phyloP scores from a whole-genome alignment of 1,140 invertebrate species.

The Caenorhabditis briggsae region DNA sequence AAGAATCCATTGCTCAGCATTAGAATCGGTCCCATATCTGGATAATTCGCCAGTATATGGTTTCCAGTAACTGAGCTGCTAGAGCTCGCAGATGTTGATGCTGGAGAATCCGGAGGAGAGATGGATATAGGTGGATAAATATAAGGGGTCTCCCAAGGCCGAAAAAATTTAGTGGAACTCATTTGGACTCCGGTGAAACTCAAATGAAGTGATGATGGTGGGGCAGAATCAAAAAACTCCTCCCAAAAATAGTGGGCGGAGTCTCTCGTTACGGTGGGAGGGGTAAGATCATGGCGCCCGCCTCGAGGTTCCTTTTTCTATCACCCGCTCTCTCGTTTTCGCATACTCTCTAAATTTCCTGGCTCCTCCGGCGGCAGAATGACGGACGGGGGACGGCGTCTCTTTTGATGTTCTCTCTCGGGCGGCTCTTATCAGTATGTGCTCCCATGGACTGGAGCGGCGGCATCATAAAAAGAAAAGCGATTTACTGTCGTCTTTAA shows the following conservation, averaged over 20 bases:
- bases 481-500: no score
- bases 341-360: not conserved
- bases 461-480: constrained; percentile 35
- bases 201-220: not conserved
- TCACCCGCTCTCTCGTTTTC: not conserved
- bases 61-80: no score
- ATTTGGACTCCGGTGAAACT: not conserved
- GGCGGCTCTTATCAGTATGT: not conserved
- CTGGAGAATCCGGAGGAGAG: not conserved
- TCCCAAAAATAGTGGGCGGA: not conserved
- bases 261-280: constrained; percentile 26
- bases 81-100: constrained; percentile 4
- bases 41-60: not conserved
- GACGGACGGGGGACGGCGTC: not conserved
- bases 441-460: not conserved
- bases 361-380: not conserved
- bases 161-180: constrained; percentile 12
- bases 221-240: not conserved
- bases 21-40: not conserved
- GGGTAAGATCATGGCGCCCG: not conserved
- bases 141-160: constrained; percentile 5
- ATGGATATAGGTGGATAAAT: not conserved
- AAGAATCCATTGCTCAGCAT: not conserved
- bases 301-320: not conserved
- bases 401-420: constrained; percentile 42